phyloP scores from a whole-genome alignment of 2,888 invertebrate genomes.

The Microchrysa polita region DNA sequence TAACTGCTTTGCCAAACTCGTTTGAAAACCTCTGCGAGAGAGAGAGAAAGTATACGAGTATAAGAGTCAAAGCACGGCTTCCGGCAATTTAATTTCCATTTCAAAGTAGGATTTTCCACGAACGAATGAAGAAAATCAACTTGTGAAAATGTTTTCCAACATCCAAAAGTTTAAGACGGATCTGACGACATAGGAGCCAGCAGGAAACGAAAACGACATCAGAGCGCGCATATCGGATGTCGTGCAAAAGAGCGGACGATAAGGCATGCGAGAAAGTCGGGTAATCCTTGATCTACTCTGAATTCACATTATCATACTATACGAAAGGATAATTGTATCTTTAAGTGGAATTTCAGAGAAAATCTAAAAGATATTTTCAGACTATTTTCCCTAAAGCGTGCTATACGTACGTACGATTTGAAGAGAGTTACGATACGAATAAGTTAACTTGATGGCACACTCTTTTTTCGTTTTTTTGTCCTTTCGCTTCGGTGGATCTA shows the following conservation, averaged over 20 bases:
- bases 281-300: slow-evolving; percentile 12
- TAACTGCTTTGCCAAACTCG: slow-evolving; percentile 13
- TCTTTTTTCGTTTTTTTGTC: neutral
- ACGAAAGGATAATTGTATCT: slow-evolving; percentile 1
- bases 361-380: neutral
- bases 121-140: slow-evolving; percentile 49
- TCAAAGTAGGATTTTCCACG: slow-evolving; percentile 48
- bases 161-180: neutral
- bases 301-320: slow-evolving; percentile 1
- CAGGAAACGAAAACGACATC: neutral
- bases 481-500: neutral
- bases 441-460: neutral
- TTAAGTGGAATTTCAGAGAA: neutral
- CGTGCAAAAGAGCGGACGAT: neutral
- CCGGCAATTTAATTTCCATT: slow-evolving; percentile 50
- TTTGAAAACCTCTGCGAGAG: no score
- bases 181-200: no score
- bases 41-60: no score
- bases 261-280: slow-evolving; percentile 6
- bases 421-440: neutral
- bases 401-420: no score
- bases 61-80: slow-evolving; percentile 50
- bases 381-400: no score
- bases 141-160: slow-evolving; percentile 49
- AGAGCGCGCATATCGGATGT: neutral